Evolutionary conservation across 1,140 invertebrate species (phyloP), one percentile per base, ranked within the genome.

Genomic region (Homarus americanus): DNA sequence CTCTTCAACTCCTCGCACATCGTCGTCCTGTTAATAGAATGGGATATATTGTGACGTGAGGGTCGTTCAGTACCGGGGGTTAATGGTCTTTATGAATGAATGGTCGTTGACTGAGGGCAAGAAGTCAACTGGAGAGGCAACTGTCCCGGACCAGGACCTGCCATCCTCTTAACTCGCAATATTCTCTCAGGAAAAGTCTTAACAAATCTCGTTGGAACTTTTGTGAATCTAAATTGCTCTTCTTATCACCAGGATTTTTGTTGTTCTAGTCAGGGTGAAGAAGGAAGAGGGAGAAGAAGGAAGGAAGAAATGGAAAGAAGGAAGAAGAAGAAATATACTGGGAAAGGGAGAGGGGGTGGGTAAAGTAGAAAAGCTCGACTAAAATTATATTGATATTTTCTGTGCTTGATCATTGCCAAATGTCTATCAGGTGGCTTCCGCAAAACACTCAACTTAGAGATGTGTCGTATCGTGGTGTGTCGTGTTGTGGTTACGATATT

Each of bases 81-180:
- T 69, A 69, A 69, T 69, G 63, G 63, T 32, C 63, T 32, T 69
- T 28, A 69, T 32, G 63, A 69, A 32, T 69, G 63, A 69, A 69
- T 69, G 63, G 28, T 69, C 63, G 28, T 69, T 28, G 63, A 10
- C 17, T 32, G 63, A 69, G 63, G n/a, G 63, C 28, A 24, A 7
- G 5, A 32, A 24, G 63, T 69, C n/a, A 32, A 69, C 63, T 32
- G 1, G 63, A 24, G 32, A 32, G 28, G 63, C 32, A 10, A 9
- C 58, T 69, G 44, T n/a, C 53, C 4, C 20, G 53, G 53, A 20
- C 17, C 10, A 0, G 53, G 53, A 4, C 44, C 44, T n/a, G n/a
- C n/a, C 44, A 7, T 15, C 2, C 63, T 69, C 63, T 69, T 32
- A 69, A 69, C n/a, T 32, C 32, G 28, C 63, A 69, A 69, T 69